Evolutionary conservation across 1,140 invertebrate species (phyloP).

Genomic region (Diabrotica undecimpunctata): DNA sequence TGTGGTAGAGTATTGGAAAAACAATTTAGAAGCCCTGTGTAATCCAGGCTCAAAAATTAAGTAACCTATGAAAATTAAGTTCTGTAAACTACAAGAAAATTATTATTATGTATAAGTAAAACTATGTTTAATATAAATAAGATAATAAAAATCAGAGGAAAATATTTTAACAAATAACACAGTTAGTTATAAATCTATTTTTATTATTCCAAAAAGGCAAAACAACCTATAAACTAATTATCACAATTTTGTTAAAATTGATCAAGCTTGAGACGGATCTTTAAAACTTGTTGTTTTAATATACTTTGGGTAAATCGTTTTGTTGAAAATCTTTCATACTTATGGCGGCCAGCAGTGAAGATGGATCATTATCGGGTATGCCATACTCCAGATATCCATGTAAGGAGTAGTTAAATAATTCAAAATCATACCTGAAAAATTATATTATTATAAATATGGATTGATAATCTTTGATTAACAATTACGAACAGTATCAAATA

Average conservation of each 20-base stretch:
- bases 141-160: background rate
- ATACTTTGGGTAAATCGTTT: constrained; percentile 23
- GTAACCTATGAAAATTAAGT: no score
- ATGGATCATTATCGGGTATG: constrained; percentile 42
- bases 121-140: no score
- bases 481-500: no score
- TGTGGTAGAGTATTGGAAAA: no score
- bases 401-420: constrained; percentile 77
- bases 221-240: constrained; percentile 15
- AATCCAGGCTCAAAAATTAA: no score
- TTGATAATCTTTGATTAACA: no score
- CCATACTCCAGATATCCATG: constrained; percentile 68
- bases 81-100: no score
- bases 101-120: no score
- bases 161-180: background rate
- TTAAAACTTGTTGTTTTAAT: constrained; percentile 10
- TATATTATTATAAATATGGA: background rate
- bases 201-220: constrained; percentile 17
- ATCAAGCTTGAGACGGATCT: background rate
- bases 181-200: background rate
- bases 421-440: constrained; percentile 70
- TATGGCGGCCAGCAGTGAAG: constrained; percentile 40
- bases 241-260: constrained; percentile 18
- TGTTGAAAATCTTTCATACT: constrained; percentile 38
- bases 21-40: no score